These are phyloP conservation scores for Pseudopodoces humilis DNA, from an alignment of 2,113 vertebrate species.

Conservation along the genomic window DNA sequence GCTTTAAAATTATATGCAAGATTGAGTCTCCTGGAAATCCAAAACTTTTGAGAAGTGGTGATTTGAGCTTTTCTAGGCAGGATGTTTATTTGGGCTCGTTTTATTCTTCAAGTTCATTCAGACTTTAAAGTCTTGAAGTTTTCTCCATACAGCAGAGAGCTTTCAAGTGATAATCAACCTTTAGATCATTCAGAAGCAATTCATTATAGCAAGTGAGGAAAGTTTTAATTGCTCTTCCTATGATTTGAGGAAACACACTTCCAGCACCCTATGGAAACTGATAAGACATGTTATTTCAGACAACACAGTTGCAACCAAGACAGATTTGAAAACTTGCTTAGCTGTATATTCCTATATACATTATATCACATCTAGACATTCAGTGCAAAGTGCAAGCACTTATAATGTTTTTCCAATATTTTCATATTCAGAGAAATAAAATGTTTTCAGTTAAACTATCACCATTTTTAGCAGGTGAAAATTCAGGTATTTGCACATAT, in stretches of 20 bases:
- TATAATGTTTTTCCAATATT: neutral
- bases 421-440: neutral
- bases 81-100: neutral
- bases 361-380: neutral
- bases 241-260: neutral
- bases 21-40: neutral
- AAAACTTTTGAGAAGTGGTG: neutral
- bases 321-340: neutral
- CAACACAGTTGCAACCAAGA: neutral
- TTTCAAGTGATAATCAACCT: neutral
- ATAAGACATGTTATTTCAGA: neutral
- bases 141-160: neutral
- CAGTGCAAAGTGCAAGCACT: neutral
- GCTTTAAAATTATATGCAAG: neutral
- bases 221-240: neutral
- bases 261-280: neutral
- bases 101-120: neutral
- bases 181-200: neutral
- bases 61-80: neutral
- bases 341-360: neutral
- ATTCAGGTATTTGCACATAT: neutral
- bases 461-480: neutral
- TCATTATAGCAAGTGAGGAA: neutral
- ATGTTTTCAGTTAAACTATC: neutral
- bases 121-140: neutral